Percentiles rank a stretch among this genome's conserved stretches.
phyloP scores from a whole-genome alignment of 2,888 invertebrate genomes.

The Mayetiola destructor region DNA sequence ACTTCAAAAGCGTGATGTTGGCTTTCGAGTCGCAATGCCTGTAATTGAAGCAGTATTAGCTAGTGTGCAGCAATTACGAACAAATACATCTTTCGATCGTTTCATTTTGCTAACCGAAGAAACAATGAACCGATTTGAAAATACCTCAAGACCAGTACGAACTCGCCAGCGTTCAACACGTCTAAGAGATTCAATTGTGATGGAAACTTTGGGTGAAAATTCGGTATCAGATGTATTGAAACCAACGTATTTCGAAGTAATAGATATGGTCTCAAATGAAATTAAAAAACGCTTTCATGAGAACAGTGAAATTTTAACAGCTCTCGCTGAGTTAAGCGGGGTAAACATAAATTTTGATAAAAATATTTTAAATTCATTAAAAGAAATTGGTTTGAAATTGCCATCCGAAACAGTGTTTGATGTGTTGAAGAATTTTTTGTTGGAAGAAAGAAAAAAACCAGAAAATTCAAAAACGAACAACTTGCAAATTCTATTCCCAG shows the following conservation, averaged over 20 bases:
- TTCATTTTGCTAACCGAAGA: neutral
- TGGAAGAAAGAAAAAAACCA: neutral
- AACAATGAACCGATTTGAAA: neutral
- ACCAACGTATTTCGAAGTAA: neutral
- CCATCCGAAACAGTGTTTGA: neutral
- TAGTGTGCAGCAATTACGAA: neutral
- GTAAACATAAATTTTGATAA: neutral
- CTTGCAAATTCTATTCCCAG: neutral
- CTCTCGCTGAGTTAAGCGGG: too few relatives aligned
- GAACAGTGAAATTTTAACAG: neutral
- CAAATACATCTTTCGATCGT: neutral
- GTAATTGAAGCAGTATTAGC: neutral
- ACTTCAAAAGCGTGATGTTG: neutral
- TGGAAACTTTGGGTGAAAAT: neutral
- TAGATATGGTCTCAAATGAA: neutral
- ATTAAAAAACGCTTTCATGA: neutral
- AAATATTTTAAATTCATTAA: neutral
- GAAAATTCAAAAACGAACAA: neutral
- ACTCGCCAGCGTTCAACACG: neutral
- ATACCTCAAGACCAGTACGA: neutral
- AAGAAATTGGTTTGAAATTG: neutral
- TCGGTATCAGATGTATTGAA: neutral
- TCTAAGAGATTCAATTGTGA: neutral
- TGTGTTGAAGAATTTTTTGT: neutral
- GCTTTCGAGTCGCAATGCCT: neutral